Evolutionary conservation across 2,888 invertebrate species (phyloP), one percentile per base, ranked within the genome.

Genomic region (Cheilosia grossa): DNA sequence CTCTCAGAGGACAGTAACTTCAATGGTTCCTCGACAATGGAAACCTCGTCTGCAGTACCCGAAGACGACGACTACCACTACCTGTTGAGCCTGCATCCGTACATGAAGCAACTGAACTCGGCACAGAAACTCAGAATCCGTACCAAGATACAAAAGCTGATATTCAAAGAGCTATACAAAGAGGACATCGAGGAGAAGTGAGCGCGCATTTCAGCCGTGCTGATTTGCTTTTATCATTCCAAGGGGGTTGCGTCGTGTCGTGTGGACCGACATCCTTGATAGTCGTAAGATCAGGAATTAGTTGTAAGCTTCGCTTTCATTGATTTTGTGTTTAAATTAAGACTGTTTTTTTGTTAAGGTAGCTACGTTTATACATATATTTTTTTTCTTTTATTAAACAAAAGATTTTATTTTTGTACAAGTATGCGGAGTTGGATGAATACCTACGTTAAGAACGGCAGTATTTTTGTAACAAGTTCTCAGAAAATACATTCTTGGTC

Each of bases 11-110:
- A 91, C 51, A 91, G 91, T 61, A 91, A 91, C 66, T 91, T 91
- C 27, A 91, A 91, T 88, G 91, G 91, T n/a, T 91, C 91, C 61
- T 91, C 91, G 6, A 91, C 91, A 0, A 91, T 91, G 91, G 91
- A 91, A 73, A 89, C 79, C 1, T 82, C 86, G 13, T 27, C 27
- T 6, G 75, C 82, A 5, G 91, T 91, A 80, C 90, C 91, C 6
- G 91, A 91, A 77, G 92, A 92, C 75, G 92, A 92, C 88, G 92
- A 92, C 77, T 92, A 92, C 86, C 91, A 92, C 80, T 92, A 92
- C 78, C 88, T 92, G 81, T 88, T 92, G 37, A 92, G 92, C 54
- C 87, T 92, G 53, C 92, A 92, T 89, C 92, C 92, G 10, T 92
- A 91, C 81, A 91, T 92, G 91, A 91, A 91, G 56, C 91, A 92